Evolutionary conservation across 2,113 vertebrate genomes (phyloP), one percentile per base, ranked within the genome.

Genomic region (Engraulis encrasicolus): DNA sequence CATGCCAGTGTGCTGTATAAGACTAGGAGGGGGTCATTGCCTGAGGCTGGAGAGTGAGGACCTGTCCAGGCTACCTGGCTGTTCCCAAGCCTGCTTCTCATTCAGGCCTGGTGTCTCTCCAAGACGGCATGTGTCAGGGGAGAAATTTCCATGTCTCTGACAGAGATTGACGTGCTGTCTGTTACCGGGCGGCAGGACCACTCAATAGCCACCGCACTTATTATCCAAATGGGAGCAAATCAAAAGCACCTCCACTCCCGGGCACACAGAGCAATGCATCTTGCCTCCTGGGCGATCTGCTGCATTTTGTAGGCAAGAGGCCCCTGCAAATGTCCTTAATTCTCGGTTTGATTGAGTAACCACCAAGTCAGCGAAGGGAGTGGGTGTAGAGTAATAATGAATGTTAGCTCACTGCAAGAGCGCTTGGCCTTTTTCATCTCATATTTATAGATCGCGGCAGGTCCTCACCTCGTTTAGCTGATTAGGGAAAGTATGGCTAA

Each of bases 141-240:
- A 86, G 78, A 15, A 86, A 86, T 89, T 90, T 88, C 85, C 81
- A 81, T 88, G 74, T 81, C 87, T 83, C 71, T 89, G 89, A 91
- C 91, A 90, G 89, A 90, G 91, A 93, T 92, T 90, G 92, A 93
- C 92, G 89, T 83, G 78, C 85, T 49, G 87, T 87, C 83, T 86
- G 87, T 90, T 86, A 37, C 81, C 9, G 27, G 86, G 86, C 80
- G 82, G 85, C 89, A 89, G 90, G 83, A 89, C 86, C 88, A 86
- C 87, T 90, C 88, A 87, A 87, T 88, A 89, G 89, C 90, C 88
- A 66, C 89, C 81, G 87, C 90, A 90, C 89, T 93, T 92, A 91
- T 91, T 88, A 89, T 91, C 91, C 87, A 90, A 93, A 92, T 91
- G 88, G 88, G 86, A 88, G 89, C 87, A 89, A 89, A 92, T 92